Evolutionary conservation across 2,888 invertebrate species (phyloP).

Genomic region (Tipula vernalis): DNA sequence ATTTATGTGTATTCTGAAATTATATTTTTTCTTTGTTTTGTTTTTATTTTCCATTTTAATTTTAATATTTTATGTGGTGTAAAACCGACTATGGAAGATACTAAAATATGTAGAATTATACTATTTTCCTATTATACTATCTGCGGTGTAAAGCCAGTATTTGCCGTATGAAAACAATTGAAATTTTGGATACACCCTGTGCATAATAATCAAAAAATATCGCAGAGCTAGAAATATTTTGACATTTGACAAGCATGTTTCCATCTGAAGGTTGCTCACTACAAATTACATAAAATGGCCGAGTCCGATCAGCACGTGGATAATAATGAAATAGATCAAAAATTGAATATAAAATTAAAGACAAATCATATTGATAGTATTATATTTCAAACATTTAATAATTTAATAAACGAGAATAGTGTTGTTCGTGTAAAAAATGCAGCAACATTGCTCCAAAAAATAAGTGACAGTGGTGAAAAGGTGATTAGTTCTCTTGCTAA

Average conservation of each 20-base stretch:
- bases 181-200: neutral
- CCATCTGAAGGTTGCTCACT: neutral
- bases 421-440: slow-evolving; percentile 22
- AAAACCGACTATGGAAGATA: no score
- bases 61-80: no score
- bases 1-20: no score
- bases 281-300: slow-evolving; percentile 7
- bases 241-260: slow-evolving; percentile 4
- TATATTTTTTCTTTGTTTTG: no score
- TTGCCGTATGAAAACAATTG: no score
- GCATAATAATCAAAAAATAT: neutral
- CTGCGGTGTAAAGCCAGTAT: no score
- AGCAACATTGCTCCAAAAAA: slow-evolving; percentile 21
- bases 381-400: slow-evolving; percentile 24
- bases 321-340: neutral
- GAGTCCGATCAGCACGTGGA: slow-evolving; percentile 7
- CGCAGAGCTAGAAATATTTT: neutral
- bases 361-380: slow-evolving; percentile 20
- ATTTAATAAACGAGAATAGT: slow-evolving; percentile 23
- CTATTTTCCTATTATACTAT: no score
- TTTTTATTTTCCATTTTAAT: no score
- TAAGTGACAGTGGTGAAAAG: slow-evolving; percentile 21
- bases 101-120: no score
- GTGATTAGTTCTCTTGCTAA: slow-evolving; percentile 17
- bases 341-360: neutral